phyloP scores from a whole-genome alignment of 64 coral and sea anemone genomes.

The Actinia tenebrosa region DNA sequence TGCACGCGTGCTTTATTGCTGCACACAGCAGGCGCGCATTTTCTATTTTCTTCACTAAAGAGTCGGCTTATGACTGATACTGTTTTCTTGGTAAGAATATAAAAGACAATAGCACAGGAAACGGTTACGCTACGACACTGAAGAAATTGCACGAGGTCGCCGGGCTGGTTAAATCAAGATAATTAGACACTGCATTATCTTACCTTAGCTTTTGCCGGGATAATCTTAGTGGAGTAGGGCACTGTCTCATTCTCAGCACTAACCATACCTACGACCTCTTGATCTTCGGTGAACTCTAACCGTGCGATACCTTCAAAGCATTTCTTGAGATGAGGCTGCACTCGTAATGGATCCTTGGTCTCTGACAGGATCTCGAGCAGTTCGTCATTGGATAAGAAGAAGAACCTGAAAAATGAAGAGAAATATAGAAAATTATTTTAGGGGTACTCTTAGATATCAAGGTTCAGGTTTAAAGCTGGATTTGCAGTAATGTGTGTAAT shows the following conservation, averaged over 20 bases:
- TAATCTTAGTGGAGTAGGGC: conserved; percentile 84
- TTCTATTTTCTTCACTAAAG: no score
- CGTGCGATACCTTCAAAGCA: conserved; percentile 96
- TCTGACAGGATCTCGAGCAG: conserved; percentile 95
- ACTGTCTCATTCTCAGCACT: conserved; percentile 99
- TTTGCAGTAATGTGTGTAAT: no score
- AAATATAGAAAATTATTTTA: background rate
- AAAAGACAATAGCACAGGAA: no score
- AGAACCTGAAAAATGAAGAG: conserved; percentile 55
- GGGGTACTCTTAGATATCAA: background rate
- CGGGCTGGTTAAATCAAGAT: no score
- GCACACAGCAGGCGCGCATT: no score
- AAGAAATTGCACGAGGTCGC: no score
- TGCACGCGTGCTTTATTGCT: no score
- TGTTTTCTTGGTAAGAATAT: no score
- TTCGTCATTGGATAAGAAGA: conserved; percentile 98
- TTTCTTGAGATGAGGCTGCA: conserved; percentile 97
- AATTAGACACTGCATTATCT: background rate
- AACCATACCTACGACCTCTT: conserved; percentile 98
- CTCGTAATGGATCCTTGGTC: conserved; percentile 95
- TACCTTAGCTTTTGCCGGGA: conserved; percentile 98
- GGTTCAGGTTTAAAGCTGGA: no score
- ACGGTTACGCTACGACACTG: no score
- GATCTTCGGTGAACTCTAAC: conserved; percentile 96
- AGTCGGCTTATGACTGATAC: no score